Evolutionary conservation across 1,140 invertebrate genomes (phyloP).

Genomic region (Atta texana): DNA sequence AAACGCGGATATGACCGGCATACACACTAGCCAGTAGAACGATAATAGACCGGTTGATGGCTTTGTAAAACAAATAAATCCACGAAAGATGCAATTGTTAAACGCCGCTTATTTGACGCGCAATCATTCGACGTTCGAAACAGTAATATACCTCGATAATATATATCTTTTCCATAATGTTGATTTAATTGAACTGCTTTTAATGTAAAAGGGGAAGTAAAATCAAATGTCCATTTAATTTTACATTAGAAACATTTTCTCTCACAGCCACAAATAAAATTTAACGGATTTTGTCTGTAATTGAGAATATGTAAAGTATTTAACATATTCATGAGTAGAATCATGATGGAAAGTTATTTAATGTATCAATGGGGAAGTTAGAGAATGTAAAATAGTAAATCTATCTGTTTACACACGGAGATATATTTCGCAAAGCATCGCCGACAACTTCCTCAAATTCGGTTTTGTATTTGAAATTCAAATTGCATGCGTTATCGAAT

Average conservation of each 20-base stretch:
- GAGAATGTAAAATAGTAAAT: conserved; percentile 40
- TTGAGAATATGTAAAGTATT: conserved; percentile 8
- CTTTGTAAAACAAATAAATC: conserved; percentile 68
- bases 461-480: conserved; percentile 68
- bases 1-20: conserved; percentile 63
- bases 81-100: conserved; percentile 64
- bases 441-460: conserved; percentile 38
- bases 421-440: conserved; percentile 42
- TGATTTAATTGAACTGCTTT: conserved; percentile 15
- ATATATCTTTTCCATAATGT: neutral
- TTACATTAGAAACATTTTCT: neutral
- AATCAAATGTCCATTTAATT: neutral
- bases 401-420: conserved; percentile 22
- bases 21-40: conserved; percentile 56
- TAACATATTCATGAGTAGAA: neutral
- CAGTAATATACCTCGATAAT: neutral
- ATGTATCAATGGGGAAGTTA: conserved; percentile 21
- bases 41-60: conserved; percentile 64
- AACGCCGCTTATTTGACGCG: conserved; percentile 48
- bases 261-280: conserved; percentile 3
- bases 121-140: conserved; percentile 2
- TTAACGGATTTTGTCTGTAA: neutral
- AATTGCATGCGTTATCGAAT: conserved; percentile 52
- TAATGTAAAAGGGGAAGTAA: neutral
- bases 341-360: neutral